Conservation (phyloP, 2,113 vertebrate species). For the Tupaia tana region DNA sequence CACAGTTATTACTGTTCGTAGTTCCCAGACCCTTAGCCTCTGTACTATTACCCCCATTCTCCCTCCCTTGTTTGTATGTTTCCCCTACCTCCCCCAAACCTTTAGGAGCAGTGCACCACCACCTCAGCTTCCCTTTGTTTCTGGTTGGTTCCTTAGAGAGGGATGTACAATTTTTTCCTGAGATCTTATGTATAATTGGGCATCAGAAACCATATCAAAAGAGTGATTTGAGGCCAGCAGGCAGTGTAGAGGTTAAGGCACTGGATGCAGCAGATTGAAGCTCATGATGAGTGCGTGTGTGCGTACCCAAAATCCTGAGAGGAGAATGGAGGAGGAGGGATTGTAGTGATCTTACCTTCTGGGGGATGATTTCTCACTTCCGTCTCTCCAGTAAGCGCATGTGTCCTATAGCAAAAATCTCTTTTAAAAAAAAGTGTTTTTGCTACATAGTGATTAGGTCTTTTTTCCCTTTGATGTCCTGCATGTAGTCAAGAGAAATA, state of each 20-base stretch:
- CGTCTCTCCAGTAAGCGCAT: no score
- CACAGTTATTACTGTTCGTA: neutral
- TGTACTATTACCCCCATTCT: neutral
- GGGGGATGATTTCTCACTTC: no score
- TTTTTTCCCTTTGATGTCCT: constrained; percentile 36
- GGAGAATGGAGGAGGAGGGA: no score
- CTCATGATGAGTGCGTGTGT: no score
- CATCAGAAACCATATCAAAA: neutral
- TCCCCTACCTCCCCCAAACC: neutral
- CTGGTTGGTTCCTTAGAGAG: neutral
- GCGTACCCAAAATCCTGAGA: no score
- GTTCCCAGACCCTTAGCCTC: neutral
- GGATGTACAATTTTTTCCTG: neutral
- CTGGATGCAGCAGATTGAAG: no score
- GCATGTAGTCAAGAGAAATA: constrained; percentile 40
- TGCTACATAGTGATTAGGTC: neutral
- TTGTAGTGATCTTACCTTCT: no score
- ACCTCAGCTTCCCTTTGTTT: neutral
- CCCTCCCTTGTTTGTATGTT: neutral
- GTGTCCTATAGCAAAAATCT: no score
- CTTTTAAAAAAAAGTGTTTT: neutral
- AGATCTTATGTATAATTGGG: neutral
- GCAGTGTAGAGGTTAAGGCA: no score
- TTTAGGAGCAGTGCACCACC: neutral
- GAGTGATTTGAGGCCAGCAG: neutral